Evolutionary conservation across 2,888 invertebrate species (phyloP).

Genomic region (Dimorphilus gyrociliatus): DNA sequence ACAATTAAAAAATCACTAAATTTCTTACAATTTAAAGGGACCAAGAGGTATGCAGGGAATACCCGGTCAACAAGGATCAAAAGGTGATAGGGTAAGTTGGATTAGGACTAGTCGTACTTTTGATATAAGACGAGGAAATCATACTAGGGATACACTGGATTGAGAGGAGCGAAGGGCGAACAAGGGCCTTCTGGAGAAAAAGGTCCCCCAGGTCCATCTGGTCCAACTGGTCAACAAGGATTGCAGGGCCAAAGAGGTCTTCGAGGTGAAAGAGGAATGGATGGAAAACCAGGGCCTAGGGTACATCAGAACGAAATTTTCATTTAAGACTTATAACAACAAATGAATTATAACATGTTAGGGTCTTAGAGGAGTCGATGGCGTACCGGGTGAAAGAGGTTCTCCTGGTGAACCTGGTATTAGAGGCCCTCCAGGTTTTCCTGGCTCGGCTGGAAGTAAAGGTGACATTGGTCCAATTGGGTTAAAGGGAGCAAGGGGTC

Average conservation of each 20-base stretch:
- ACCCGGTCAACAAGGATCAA: too few relatives aligned
- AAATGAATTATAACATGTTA: too few relatives aligned
- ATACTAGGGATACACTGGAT: conserved; percentile 3
- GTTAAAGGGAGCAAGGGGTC: background rate
- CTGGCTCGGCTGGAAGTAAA: conserved; percentile 12
- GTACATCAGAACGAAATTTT: too few relatives aligned
- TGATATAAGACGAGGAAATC: too few relatives aligned
- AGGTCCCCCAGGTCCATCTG: conserved; percentile 2
- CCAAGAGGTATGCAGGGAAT: too few relatives aligned
- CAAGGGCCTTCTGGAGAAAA: background rate
- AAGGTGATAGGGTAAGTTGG: too few relatives aligned
- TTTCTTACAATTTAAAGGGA: too few relatives aligned
- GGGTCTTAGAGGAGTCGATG: conserved; percentile 13
- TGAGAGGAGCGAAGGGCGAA: conserved; percentile 4
- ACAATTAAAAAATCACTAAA: too few relatives aligned
- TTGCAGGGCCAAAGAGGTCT: conserved; percentile 18
- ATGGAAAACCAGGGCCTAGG: conserved; percentile 25
- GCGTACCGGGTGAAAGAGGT: conserved; percentile 9
- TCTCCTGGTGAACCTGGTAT: conserved; percentile 9
- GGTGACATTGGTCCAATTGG: conserved; percentile 3
- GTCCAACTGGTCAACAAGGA: conserved; percentile 5
- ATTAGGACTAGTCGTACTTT: too few relatives aligned
- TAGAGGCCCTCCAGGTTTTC: conserved; percentile 13
- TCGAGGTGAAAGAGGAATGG: conserved; percentile 19
- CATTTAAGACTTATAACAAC: too few relatives aligned